Conservation (phyloP, 92 coral and sea anemone genomes). For the Virgularia gustaviana region DNA sequence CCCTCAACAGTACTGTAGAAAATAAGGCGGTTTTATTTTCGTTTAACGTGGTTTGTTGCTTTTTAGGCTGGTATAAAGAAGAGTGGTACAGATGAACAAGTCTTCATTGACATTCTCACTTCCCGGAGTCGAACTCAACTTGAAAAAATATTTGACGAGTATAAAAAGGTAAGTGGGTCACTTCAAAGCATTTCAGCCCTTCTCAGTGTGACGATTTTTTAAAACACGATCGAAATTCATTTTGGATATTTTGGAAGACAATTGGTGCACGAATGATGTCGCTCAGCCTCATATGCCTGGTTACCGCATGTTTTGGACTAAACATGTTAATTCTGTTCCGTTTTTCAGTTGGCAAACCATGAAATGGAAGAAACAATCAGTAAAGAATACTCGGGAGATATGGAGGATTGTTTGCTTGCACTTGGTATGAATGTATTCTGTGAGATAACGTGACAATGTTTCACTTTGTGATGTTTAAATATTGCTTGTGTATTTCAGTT, state of each 20-base stretch:
- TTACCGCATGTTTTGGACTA: background rate
- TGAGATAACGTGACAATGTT: no score
- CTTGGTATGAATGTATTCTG: conserved; percentile 9
- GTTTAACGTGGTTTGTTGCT: background rate
- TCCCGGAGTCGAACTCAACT: conserved; percentile 22
- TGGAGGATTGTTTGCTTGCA: conserved; percentile 22
- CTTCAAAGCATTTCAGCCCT: no score
- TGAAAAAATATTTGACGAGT: conserved; percentile 22
- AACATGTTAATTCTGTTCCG: background rate
- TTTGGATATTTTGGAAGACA: background rate
- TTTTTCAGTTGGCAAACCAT: conserved; percentile 5
- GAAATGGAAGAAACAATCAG: conserved; percentile 24
- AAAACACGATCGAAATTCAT: background rate
- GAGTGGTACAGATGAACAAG: conserved; percentile 20
- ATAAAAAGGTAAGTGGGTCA: conserved; percentile 9
- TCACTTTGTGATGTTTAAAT: background rate
- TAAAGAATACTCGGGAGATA: conserved; percentile 10
- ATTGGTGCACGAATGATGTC: background rate
- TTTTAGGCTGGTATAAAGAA: conserved; percentile 22
- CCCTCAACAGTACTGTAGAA: no score
- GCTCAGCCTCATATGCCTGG: background rate
- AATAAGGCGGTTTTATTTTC: no score
- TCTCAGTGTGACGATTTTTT: no score
- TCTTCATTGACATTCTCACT: conserved; percentile 14
- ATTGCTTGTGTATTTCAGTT: conserved; percentile 2